Evolutionary conservation across 2,797 vertebrate species (phyloP).

Genomic region (Meda fulgida): DNA sequence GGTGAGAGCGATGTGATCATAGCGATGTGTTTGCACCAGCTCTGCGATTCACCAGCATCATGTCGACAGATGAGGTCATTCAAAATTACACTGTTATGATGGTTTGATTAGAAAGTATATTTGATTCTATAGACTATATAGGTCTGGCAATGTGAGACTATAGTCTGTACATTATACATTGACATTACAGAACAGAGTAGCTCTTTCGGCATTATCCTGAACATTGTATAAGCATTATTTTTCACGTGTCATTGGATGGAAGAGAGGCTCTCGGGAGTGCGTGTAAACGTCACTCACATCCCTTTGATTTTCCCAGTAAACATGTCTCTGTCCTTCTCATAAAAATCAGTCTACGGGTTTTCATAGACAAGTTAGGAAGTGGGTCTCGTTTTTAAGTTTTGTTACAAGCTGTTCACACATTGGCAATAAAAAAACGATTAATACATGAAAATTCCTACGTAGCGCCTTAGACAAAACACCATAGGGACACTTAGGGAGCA

Average conservation of each 20-base stretch:
- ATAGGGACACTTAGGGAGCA: constrained; percentile 20
- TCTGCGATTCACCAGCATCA: neutral
- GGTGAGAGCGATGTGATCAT: neutral
- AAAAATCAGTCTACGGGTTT: neutral
- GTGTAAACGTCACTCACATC: neutral
- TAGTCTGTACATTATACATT: too few species aligned
- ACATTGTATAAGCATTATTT: neutral
- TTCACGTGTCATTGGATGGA: neutral
- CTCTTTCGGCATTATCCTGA: neutral
- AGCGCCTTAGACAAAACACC: neutral
- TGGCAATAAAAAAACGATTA: neutral
- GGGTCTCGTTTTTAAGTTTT: neutral
- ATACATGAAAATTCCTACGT: neutral
- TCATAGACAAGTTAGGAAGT: neutral
- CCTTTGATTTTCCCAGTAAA: neutral
- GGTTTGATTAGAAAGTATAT: neutral
- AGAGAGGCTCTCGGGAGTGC: neutral
- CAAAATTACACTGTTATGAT: neutral
- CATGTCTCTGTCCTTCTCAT: neutral
- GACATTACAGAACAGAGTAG: neutral
- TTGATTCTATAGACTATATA: neutral
- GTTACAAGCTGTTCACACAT: neutral
- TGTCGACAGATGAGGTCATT: neutral
- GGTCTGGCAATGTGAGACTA: too few species aligned
- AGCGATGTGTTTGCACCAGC: neutral